These are phyloP conservation scores for Penelope pileata DNA, from an alignment of 2,113 vertebrate species.

Conservation along the genomic window DNA sequence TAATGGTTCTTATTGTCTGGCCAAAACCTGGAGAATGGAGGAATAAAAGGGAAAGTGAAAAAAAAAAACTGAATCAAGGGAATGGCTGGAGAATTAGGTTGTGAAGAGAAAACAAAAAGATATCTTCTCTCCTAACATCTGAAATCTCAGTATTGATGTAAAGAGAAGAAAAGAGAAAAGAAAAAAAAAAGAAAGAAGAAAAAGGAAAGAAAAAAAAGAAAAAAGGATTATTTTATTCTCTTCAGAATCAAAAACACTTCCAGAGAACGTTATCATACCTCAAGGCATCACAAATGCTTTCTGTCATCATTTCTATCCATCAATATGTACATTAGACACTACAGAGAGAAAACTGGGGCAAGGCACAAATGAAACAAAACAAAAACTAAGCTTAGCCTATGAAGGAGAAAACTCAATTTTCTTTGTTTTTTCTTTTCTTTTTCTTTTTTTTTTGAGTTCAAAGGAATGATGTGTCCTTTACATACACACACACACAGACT, in stretches of 20 bases:
- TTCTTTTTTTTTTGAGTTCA: not conserved
- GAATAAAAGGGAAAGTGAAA: not conserved
- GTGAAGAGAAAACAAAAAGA: not conserved
- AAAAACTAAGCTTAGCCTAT: constrained; percentile 29
- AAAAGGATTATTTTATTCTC: not conserved
- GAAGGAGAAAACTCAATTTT: not conserved
- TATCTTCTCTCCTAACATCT: fast-evolving
- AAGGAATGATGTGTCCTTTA: not conserved
- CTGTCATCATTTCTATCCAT: constrained; percentile 47
- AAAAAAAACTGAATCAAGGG: not conserved
- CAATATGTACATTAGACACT: constrained; percentile 58
- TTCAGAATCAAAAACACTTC: constrained; percentile 36
- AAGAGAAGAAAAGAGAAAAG: not conserved
- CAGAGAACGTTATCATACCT: not conserved
- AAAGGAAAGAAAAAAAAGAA: not conserved
- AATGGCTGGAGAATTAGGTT: fast-evolving
- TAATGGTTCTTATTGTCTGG: not conserved
- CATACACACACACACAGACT: not conserved
- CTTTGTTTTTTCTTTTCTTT: not conserved
- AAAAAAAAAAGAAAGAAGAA: not conserved
- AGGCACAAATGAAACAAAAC: constrained; percentile 52
- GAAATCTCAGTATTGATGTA: not conserved
- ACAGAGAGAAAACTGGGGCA: constrained; percentile 58
- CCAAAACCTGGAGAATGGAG: not conserved
- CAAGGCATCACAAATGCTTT: constrained; percentile 47